Evolutionary conservation across 2,797 vertebrate genomes (phyloP).

Genomic region (Tauraco hartlaubi): DNA sequence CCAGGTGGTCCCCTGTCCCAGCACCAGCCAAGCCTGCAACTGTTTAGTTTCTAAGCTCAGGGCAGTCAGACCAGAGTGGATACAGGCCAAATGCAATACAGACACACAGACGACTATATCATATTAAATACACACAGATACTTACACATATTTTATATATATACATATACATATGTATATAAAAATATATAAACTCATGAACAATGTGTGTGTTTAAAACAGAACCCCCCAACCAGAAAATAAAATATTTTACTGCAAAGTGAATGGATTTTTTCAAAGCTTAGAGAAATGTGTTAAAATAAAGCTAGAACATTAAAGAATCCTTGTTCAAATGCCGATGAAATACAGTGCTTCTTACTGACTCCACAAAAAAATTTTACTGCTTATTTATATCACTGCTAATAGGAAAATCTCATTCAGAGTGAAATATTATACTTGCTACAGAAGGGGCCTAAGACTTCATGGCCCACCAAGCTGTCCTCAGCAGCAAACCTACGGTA

Average conservation of each 20-base stretch:
- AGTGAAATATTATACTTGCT: conserved; percentile 11
- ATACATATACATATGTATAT: conserved; percentile 1
- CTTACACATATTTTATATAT: conserved; percentile 10
- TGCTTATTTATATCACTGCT: conserved; percentile 24
- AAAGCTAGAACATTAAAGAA: conserved; percentile 20
- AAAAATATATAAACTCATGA: conserved; percentile 47
- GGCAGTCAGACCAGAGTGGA: conserved; percentile 56
- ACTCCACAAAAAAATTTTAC: neutral
- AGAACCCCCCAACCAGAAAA: conserved; percentile 33
- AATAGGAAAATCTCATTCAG: conserved; percentile 14
- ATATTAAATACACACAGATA: conserved; percentile 25
- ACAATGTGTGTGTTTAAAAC: conserved; percentile 50
- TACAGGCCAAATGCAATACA: conserved; percentile 61
- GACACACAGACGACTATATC: conserved; percentile 35
- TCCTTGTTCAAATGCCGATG: neutral
- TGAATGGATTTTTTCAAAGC: conserved; percentile 31
- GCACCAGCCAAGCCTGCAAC: conserved; percentile 42
- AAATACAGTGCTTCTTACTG: conserved; percentile 17
- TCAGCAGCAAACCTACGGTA: neutral
- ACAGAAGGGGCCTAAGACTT: neutral
- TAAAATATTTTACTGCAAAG: conserved; percentile 56
- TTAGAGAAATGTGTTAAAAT: neutral
- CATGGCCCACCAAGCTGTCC: neutral
- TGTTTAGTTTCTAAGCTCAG: conserved; percentile 48
- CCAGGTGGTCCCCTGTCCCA: conserved; percentile 56